phyloP scores from a whole-genome alignment of 2,113 vertebrate genomes.

The Brevimyrus niger region DNA sequence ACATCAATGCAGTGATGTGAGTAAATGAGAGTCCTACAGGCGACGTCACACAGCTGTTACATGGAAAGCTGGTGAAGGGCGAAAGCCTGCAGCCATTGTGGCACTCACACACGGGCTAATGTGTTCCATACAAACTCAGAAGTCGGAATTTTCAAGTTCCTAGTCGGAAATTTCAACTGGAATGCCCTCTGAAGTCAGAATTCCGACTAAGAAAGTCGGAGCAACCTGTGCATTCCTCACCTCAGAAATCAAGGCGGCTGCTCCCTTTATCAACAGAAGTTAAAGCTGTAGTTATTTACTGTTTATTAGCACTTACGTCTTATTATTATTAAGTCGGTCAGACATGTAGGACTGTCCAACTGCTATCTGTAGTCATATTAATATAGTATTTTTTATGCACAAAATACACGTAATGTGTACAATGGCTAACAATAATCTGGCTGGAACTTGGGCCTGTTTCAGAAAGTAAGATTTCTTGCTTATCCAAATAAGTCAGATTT shows the following conservation, averaged over 20 bases:
- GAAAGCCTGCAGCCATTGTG: not conserved
- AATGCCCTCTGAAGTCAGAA: not conserved
- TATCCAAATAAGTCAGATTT: not conserved
- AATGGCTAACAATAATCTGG: not conserved
- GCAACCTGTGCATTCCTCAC: not conserved
- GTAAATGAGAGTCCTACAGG: not conserved
- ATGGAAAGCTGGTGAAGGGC: not conserved
- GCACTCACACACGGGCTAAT: not conserved
- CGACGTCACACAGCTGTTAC: not conserved
- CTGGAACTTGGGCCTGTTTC: not conserved
- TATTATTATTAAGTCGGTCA: not conserved
- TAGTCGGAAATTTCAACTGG: not conserved
- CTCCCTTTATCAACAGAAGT: not conserved
- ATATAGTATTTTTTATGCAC: not conserved
- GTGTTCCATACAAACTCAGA: not conserved
- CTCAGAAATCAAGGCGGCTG: not conserved
- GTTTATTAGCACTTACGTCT: not conserved
- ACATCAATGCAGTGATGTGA: constrained; percentile 46
- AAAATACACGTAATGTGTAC: not conserved
- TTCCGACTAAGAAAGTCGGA: not conserved
- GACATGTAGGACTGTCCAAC: not conserved
- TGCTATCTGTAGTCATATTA: not conserved
- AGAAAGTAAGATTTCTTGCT: not conserved
- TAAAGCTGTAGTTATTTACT: not conserved
- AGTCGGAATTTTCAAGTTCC: not conserved